Percentiles rank a stretch among this genome's conserved stretches.
Evolutionary conservation across 2,797 vertebrate genomes (phyloP).

Genomic region (Danio tinwini): DNA sequence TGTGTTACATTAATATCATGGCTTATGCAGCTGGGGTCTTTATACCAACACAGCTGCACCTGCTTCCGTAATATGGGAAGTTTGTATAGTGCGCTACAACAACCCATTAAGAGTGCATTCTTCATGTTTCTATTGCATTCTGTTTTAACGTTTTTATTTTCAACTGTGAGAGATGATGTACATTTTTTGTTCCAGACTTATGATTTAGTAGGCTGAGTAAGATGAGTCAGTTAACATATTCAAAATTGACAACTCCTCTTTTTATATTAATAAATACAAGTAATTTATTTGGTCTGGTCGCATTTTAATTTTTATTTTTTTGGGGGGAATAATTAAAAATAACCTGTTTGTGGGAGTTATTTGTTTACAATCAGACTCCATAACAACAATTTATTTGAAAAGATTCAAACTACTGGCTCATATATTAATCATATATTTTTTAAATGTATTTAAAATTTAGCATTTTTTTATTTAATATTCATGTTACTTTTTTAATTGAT

Average conservation of each 20-base stretch:
- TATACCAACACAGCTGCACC: conserved; percentile 23
- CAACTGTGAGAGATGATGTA: too few species aligned
- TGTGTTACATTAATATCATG: conserved; percentile 49
- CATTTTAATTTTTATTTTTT: too few species aligned
- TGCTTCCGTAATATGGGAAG: neutral
- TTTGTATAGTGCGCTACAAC: neutral
- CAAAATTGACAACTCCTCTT: too few species aligned
- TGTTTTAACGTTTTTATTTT: neutral
- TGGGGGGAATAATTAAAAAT: neutral
- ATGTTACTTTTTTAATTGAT: too few species aligned
- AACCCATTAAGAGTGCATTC: neutral
- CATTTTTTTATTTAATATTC: too few species aligned
- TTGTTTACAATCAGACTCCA: neutral
- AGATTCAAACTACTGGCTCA: too few species aligned
- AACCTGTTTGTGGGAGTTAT: neutral
- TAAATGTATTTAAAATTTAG: too few species aligned
- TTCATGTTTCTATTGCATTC: neutral
- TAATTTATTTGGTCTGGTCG: neutral
- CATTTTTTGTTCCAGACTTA: too few species aligned
- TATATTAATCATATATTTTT: too few species aligned
- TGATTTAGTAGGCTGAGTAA: too few species aligned
- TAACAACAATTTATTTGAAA: too few species aligned
- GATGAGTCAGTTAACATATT: too few species aligned
- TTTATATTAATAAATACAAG: neutral
- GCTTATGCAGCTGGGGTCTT: conserved; percentile 32